These are phyloP conservation scores for Pogonophryne albipinna DNA, from an alignment of 2,797 vertebrate species.

Conservation along the genomic window DNA sequence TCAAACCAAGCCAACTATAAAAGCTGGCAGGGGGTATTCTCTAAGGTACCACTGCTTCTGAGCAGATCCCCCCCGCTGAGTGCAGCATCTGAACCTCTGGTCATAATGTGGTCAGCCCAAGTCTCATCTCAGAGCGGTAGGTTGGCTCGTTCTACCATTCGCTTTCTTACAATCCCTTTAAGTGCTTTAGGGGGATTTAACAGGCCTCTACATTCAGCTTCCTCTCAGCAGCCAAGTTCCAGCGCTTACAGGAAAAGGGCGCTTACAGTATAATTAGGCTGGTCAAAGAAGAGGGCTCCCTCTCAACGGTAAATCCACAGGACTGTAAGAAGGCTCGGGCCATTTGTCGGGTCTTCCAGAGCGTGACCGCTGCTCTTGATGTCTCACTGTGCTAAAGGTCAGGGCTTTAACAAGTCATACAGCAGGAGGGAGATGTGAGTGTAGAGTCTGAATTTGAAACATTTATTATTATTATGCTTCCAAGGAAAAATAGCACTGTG, in stretches of 20 bases:
- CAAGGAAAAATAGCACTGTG: not conserved
- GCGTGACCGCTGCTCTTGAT: conserved; percentile 62
- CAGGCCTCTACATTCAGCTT: conserved; percentile 65
- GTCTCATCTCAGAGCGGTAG: conserved; percentile 46
- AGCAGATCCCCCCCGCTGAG: conserved; percentile 19
- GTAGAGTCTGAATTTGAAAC: conserved; percentile 30
- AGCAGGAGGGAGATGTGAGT: conserved; percentile 17
- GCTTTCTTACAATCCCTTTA: conserved; percentile 74
- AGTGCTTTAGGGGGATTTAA: conserved; percentile 77
- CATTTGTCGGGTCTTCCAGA: conserved; percentile 66
- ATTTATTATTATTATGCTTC: conserved; percentile 13
- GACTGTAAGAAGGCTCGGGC: conserved; percentile 52
- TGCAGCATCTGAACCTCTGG: conserved; percentile 44
- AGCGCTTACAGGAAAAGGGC: conserved; percentile 69
- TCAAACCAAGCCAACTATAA: not conserved
- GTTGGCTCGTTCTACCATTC: conserved; percentile 56
- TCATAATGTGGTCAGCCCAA: conserved; percentile 50
- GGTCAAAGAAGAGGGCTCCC: conserved; percentile 64
- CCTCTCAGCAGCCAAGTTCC: conserved; percentile 67
- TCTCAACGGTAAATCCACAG: conserved; percentile 62
- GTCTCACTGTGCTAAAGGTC: conserved; percentile 69
- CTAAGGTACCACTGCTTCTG: conserved; percentile 11
- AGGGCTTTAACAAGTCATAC: conserved; percentile 36
- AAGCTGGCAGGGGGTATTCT: conserved; percentile 15
- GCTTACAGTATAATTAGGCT: conserved; percentile 75